phyloP scores from a whole-genome alignment of 2,113 vertebrate species.

The Ariopsis seemanni region DNA sequence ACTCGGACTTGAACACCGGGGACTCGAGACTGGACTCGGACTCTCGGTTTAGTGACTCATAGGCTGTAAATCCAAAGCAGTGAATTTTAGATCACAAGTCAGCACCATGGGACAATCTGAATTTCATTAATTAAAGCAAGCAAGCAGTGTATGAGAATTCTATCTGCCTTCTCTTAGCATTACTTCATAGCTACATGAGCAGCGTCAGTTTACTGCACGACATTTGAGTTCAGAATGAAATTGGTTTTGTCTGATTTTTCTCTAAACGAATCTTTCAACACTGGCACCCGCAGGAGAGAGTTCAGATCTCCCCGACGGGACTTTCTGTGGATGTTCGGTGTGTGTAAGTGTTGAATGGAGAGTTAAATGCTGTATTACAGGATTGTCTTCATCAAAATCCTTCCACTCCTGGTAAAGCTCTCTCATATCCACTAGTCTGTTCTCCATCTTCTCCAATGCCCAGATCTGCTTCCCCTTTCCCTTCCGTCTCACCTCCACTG shows the following conservation, averaged over 20 bases:
- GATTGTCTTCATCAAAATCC: slow-evolving; percentile 85
- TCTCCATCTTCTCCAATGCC: slow-evolving; percentile 96
- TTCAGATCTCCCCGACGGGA: background rate
- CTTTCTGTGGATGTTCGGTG: background rate
- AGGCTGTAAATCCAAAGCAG: background rate
- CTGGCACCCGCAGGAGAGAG: background rate
- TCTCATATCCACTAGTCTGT: slow-evolving; percentile 91
- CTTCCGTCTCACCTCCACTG: slow-evolving; percentile 90
- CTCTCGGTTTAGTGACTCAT: background rate
- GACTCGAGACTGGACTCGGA: too few species aligned
- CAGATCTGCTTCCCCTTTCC: slow-evolving; percentile 94
- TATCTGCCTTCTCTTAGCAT: background rate
- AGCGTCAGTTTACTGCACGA: background rate
- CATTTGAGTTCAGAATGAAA: background rate
- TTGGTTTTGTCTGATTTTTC: background rate
- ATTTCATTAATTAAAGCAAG: background rate
- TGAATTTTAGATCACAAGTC: background rate
- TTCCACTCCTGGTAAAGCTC: slow-evolving; percentile 98
- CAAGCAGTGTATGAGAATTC: background rate
- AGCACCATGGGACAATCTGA: background rate
- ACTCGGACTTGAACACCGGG: too few species aligned
- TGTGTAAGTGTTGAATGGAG: background rate
- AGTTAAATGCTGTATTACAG: slow-evolving; percentile 68
- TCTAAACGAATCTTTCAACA: background rate
- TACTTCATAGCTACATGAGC: background rate